Evolutionary conservation across 2,797 vertebrate genomes (phyloP).

Genomic region (Knipowitschia caucasica): DNA sequence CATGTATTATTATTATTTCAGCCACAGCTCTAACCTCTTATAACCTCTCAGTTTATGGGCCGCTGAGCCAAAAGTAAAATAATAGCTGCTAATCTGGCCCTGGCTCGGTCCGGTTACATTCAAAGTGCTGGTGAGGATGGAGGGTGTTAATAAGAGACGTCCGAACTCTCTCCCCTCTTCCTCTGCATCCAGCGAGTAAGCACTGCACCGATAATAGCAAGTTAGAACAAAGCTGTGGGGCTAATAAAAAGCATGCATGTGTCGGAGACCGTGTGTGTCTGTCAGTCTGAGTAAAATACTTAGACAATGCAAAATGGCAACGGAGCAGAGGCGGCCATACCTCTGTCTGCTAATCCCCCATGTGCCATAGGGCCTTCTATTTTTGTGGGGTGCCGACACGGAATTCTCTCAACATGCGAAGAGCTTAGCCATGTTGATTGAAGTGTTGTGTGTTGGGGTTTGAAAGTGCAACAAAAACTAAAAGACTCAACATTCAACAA

Average conservation of each 20-base stretch:
- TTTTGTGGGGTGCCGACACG: slow-evolving; percentile 3
- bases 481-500: too few species aligned
- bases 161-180: slow-evolving; percentile 46
- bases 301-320: slow-evolving; percentile 41
- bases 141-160: slow-evolving; percentile 54
- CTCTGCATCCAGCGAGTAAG: slow-evolving; percentile 63
- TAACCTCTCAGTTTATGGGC: slow-evolving; percentile 21
- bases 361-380: slow-evolving; percentile 17
- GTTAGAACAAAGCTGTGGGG: slow-evolving; percentile 38
- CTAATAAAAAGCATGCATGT: slow-evolving; percentile 21
- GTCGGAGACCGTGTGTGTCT: not conserved
- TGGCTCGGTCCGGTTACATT: slow-evolving; percentile 17
- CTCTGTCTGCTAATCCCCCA: slow-evolving; percentile 49
- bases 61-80: slow-evolving; percentile 24
- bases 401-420: slow-evolving; percentile 1
- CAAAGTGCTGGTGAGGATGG: slow-evolving; percentile 20
- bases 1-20: not conserved
- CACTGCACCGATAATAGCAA: slow-evolving; percentile 50
- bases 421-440: not conserved
- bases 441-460: too few species aligned
- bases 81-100: slow-evolving; percentile 30
- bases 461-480: too few species aligned
- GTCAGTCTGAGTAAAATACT: slow-evolving; percentile 22
- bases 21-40: slow-evolving; percentile 16
- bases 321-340: slow-evolving; percentile 32